A percentile compares a stretch with the other conserved stretches of the same genome.
Evolutionary conservation across 2,888 invertebrate species (phyloP).

Genomic region (Leptopterna dolabrata): DNA sequence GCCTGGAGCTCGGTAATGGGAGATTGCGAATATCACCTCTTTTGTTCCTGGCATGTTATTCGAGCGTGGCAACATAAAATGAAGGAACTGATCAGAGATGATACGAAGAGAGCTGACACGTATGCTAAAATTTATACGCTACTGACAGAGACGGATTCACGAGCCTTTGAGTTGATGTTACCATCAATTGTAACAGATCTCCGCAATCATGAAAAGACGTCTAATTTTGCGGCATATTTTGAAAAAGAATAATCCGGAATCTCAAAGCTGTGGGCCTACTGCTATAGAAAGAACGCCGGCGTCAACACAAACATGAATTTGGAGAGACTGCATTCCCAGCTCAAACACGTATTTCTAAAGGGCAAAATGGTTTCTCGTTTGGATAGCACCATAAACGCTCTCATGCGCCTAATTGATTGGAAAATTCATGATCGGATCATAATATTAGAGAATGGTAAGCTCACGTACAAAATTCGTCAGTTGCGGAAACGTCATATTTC

Average conservation of each 20-base stretch:
- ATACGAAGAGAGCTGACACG: not conserved
- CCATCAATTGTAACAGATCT: not conserved
- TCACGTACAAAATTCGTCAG: not conserved
- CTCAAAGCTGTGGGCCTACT: conserved; percentile 57
- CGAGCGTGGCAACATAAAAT: conserved; percentile 43
- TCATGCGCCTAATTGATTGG: not conserved
- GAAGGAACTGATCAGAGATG: not conserved
- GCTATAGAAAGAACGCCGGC: conserved; percentile 57
- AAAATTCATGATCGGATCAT: too few relatives aligned
- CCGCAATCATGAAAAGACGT: not conserved
- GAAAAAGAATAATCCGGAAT: not conserved
- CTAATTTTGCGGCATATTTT: not conserved
- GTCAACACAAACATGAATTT: conserved; percentile 63
- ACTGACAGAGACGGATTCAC: conserved; percentile 1
- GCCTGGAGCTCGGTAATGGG: conserved; percentile 62
- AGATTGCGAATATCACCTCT: conserved; percentile 49
- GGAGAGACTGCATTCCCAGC: conserved; percentile 60
- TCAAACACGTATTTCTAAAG: conserved; percentile 59
- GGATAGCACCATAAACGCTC: conserved; percentile 44
- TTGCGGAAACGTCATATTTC: conserved; percentile 1
- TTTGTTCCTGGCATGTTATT: conserved; percentile 63
- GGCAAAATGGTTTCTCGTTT: conserved; percentile 58
- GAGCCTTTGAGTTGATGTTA: not conserved
- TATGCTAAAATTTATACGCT: not conserved
- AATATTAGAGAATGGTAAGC: not conserved